Base-by-base conservation (phyloP, 1,140 invertebrate species). In the Bombus superbus region DNA sequence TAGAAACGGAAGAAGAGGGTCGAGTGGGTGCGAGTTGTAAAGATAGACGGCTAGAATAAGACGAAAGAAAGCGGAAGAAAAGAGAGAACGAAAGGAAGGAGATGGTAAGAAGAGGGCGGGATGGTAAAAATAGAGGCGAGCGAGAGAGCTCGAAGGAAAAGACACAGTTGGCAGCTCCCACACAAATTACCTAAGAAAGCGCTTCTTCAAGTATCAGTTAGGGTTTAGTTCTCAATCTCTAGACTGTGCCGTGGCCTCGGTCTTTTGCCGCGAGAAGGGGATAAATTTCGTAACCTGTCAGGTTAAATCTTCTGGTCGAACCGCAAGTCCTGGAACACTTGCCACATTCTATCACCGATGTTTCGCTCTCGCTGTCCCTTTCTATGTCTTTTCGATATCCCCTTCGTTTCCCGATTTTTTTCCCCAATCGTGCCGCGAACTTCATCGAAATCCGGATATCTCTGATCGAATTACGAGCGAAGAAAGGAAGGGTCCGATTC, bases 131-230 rank as follows among this genome's bases (percentile, higher is more conserved):
- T 10, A 35, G 28, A 72, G 81, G 68, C 28, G 72, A 62, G 73
- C 62, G 22, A 64, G 68, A 44, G 74, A 82, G 47, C 25, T 71
- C 71, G 59, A 69, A 66, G 76, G 74, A 57, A 90, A 86, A 88
- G 89, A 92, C 90, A 88, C 92, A 92, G 89, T 92, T 77, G 88
- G 71, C 72, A 53, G 72, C 88, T 93, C 92, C 88, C 92, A 93
- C 92, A 93, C 92, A 92, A 92, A 92, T 93, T 93, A 93, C 89
- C 83, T 57, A 76, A 81, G 87, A 88, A 88, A 87, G 72, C 81
- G 72, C 82, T 87, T 89, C 85, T 87, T 92, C 78, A 88, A 89
- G 89, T 92, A 92, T 93, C 92, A 91, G 87, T 93, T 89, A 90
- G 85, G 85, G 88, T 91, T 91, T 88, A 88, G 81, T 86, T 89